Evolutionary conservation across 2,797 vertebrate genomes (phyloP).

Genomic region (Sebastolobus altivelis): DNA sequence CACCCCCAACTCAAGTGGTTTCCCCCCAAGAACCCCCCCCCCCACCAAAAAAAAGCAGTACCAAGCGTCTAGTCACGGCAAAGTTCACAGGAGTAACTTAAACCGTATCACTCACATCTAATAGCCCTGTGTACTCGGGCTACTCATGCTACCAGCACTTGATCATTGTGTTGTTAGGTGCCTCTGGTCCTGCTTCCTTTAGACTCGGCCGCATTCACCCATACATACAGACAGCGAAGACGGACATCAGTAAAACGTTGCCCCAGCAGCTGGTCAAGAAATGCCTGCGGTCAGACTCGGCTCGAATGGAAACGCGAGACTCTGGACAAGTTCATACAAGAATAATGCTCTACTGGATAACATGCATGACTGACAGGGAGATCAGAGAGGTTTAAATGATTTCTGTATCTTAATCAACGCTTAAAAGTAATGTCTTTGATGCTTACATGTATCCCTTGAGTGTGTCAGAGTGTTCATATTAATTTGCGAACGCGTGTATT

Average conservation of each 20-base stretch:
- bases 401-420: conserved; percentile 38
- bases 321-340: conserved; percentile 70
- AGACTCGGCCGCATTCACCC: conserved; percentile 64
- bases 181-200: conserved; percentile 69
- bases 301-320: conserved; percentile 69
- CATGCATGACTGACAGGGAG: conserved; percentile 36
- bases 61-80: conserved; percentile 64
- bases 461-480: conserved; percentile 37
- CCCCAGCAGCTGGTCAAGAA: conserved; percentile 70
- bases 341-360: conserved; percentile 36
- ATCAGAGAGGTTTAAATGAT: conserved; percentile 46
- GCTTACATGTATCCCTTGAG: conserved; percentile 10
- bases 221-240: conserved; percentile 60
- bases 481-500: conserved; percentile 32
- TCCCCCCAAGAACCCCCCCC: conserved; percentile 40
- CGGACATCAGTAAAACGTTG: conserved; percentile 68
- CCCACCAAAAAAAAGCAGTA: conserved; percentile 17
- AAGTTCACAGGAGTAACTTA: conserved; percentile 79
- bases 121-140: conserved; percentile 76
- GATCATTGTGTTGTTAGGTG: conserved; percentile 74
- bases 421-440: conserved; percentile 49
- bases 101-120: conserved; percentile 83
- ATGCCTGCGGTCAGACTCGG: conserved; percentile 61
- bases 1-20: conserved; percentile 57
- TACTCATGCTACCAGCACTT: conserved; percentile 74